Evolutionary conservation across 2,113 vertebrate genomes (phyloP).

Genomic region (Orthonyx spaldingii): DNA sequence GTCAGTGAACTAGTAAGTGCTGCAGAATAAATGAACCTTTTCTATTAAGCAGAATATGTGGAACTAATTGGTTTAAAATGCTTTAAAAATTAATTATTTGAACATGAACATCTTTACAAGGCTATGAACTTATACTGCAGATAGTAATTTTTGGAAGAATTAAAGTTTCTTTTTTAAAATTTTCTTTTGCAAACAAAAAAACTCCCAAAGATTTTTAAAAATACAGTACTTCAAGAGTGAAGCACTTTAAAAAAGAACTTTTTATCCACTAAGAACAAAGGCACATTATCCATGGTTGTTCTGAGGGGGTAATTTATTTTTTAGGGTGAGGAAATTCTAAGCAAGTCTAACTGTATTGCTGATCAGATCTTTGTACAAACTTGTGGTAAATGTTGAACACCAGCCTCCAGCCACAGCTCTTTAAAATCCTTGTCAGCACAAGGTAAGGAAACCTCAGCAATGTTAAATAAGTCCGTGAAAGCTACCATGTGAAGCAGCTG

Average conservation of each 20-base stretch:
- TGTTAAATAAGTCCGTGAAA: neutral
- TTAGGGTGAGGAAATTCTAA: neutral
- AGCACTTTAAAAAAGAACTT: neutral
- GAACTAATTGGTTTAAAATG: neutral
- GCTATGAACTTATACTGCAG: neutral
- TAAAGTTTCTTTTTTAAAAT: neutral
- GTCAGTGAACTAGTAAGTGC: neutral
- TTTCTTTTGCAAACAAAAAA: neutral
- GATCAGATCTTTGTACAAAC: neutral
- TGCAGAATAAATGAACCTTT: neutral
- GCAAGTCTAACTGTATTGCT: neutral
- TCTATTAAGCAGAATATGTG: neutral
- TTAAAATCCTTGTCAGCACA: neutral
- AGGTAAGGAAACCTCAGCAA: conserved; percentile 1
- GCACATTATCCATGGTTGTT: neutral
- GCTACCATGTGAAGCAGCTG: neutral
- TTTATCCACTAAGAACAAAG: neutral
- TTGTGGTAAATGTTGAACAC: neutral
- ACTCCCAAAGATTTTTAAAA: neutral
- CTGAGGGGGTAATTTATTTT: neutral
- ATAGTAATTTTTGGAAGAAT: neutral
- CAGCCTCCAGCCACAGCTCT: neutral
- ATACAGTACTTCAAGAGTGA: no score
- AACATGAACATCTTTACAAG: neutral
- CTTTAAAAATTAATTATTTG: neutral